Evolutionary conservation across 1,140 invertebrate genomes (phyloP), one percentile per base, ranked within the genome.

Genomic region (Drosophila eugracilis): DNA sequence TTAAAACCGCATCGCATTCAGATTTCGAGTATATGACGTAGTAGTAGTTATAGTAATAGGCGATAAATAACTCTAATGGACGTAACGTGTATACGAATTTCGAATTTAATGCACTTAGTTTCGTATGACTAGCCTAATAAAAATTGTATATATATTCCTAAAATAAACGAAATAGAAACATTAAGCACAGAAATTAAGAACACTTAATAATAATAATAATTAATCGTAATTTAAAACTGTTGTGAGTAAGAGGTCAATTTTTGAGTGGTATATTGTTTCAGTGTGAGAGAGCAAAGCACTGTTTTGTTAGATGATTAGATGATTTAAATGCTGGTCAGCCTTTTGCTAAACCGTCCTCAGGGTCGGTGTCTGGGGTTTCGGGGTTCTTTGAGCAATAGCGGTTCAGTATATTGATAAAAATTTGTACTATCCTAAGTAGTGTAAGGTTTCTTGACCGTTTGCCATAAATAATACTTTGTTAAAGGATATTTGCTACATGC

Each of bases 131-230:
- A 78, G 75, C 58, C 80, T 89, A 89, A 78, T 89, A 89, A 78
- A 86, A 89, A 72, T 67, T 78, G 66, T 90, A 90, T 59, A 89
- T 57, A 78, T 89, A 89, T 89, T 89, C 85, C 85, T 89, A 89
- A 75, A 89, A 89, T 65, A 72, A 80, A 80, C 57, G 14, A 52
- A 85, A 76, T 39, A 72, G 59, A 80, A 73, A 52, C 7, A 84
- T 84, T 83, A 71, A 78, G 70, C 57, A 84, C 71, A 66, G 34
- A 88, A 80, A 79, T 72, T 36, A 81, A 80, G 67, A 59, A 75
- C 30, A 58, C 36, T 45, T 42, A 47, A 63, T 42, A 73, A 54
- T 49, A n/a, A n/a, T 69, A 37, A 63, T 59, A 79, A 79, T 70
- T 57, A 57, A 70, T 63, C 15, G 50, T 52, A 74, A 78, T 69